Evolutionary conservation across 2,797 vertebrate species (phyloP), one percentile per base, ranked within the genome.

Genomic region (Phoxinus dragarum): DNA sequence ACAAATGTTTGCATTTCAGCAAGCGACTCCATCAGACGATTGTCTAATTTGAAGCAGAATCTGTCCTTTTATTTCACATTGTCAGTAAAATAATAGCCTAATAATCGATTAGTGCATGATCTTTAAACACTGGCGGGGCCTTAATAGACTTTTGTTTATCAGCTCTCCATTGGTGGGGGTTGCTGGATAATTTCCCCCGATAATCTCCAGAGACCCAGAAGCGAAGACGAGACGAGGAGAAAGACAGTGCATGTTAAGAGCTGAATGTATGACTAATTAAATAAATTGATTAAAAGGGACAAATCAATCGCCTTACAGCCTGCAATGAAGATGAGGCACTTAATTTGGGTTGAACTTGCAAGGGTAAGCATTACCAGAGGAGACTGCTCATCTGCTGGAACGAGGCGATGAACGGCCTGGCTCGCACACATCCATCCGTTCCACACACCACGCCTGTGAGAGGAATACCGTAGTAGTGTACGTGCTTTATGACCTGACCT

Each of bases 221-320:
- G 66, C 47, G 11, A 42, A 84, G 89, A 88, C 84, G 89, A 89
- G 85, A 86, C 49, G 88, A 74, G 79, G 89, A 88, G 85, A 88
- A 86, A 77, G 86, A 80, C 72, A 78, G 87, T 54, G 77, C 87
- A 84, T 83, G 86, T 86, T 87, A 90, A 88, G 84, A 88, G 86
- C 88, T 85, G 87, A 88, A 90, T 90, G 89, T 90, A 90, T 90
- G 89, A 90, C 89, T 90, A 90, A 90, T 90, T 90, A 88, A 90
- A 90, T 90, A 82, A 88, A 90, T 90, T 90, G 89, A 90, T 90
- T 90, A 90, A 90, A 88, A 88, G 86, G 89, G 74, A 86, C 86
- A 85, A 87, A 90, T 90, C 89, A 90, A 90, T 90, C 84, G 87
- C 82, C 89, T 86, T 90, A 88, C 89, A 90, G 89, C 87, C 86